Conservation (phyloP, 2,888 invertebrate genomes). For the Troilus luridus region DNA sequence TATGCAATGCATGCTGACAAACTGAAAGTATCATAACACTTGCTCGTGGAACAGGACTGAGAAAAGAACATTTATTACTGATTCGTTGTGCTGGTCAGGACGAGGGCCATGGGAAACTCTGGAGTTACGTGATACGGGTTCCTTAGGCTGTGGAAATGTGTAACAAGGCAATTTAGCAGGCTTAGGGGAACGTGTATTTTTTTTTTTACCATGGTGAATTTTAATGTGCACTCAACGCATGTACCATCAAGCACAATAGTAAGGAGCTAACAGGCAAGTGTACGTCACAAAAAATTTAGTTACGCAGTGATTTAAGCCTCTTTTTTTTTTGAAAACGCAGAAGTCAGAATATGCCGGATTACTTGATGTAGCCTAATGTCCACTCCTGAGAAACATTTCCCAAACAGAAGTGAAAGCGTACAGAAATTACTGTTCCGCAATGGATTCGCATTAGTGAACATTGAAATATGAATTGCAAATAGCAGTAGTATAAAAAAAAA, state of each 20-base stretch:
- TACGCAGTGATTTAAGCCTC: background rate
- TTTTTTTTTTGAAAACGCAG: background rate
- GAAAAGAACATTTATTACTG: conserved; percentile 30
- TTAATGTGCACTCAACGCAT: background rate
- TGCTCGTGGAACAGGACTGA: background rate
- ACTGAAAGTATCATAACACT: background rate
- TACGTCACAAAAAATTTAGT: background rate
- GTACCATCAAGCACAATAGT: background rate
- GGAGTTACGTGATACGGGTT: conserved; percentile 17
- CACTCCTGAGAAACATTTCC: background rate
- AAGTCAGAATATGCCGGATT: background rate
- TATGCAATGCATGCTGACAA: background rate
- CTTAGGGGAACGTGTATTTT: conserved; percentile 4
- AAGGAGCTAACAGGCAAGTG: background rate
- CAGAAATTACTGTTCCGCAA: background rate
- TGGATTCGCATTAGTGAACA: background rate
- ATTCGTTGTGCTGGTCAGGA: background rate
- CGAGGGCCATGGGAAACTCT: conserved; percentile 32
- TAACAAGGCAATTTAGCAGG: conserved; percentile 29
- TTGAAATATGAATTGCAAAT: background rate
- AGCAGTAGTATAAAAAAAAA: background rate
- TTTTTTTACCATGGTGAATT: background rate
- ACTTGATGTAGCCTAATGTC: background rate
- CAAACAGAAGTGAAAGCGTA: conserved; percentile 2
- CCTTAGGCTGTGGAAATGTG: background rate